These are phyloP conservation scores for Oligia fasciuncula DNA, from an alignment of 2,888 invertebrate species.

Conservation along the genomic window DNA sequence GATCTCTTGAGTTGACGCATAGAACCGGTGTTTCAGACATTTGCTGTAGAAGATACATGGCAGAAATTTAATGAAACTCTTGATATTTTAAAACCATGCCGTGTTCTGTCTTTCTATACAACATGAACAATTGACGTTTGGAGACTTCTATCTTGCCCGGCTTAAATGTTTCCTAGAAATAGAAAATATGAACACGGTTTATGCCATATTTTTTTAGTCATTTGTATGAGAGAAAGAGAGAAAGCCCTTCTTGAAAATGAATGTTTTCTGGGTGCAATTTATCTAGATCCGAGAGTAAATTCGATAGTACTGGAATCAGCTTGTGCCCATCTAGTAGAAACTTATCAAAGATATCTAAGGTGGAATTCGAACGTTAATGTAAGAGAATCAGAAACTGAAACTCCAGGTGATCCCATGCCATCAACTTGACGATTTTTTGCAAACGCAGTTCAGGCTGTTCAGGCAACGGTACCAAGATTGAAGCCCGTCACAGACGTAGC, in stretches of 20 bases:
- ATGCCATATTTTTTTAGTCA: not conserved
- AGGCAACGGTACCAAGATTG: constrained; percentile 26
- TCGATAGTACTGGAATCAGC: constrained; percentile 21
- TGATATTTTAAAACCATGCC: constrained; percentile 15
- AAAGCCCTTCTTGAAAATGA: constrained; percentile 29
- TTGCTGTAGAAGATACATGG: constrained; percentile 18
- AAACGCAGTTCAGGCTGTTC: constrained; percentile 34
- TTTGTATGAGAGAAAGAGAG: constrained; percentile 26
- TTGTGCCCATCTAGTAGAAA: constrained; percentile 19
- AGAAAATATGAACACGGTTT: no score
- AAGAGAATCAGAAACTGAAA: constrained; percentile 28
- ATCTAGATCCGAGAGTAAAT: constrained; percentile 16
- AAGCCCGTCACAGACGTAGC: no score
- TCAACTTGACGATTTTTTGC: constrained; percentile 7
- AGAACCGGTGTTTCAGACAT: constrained; percentile 1
- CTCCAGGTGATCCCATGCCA: constrained; percentile 20
- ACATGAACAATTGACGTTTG: constrained; percentile 4
- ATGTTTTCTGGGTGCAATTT: no score
- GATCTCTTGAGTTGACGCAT: constrained; percentile 20
- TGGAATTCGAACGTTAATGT: constrained; percentile 14
- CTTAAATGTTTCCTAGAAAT: no score
- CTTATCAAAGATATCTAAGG: constrained; percentile 26
- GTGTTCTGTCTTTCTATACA: constrained; percentile 17
- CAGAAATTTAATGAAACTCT: constrained; percentile 7
- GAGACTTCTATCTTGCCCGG: not conserved